phyloP scores from a whole-genome alignment of 1,140 invertebrate genomes.

The Oncopodura yosiiana region DNA sequence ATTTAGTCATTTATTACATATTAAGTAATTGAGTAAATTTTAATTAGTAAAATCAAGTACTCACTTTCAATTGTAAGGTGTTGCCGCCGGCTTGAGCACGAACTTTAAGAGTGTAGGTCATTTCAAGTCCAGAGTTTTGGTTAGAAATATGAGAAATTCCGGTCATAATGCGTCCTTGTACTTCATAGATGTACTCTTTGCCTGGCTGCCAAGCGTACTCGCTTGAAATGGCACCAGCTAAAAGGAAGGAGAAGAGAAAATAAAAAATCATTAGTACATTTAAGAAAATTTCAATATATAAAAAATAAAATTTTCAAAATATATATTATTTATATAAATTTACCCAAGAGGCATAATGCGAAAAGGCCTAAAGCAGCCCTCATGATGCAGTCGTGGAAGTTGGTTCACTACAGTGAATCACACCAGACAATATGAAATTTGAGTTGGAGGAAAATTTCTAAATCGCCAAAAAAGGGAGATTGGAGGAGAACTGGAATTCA shows the following conservation, averaged over 20 bases:
- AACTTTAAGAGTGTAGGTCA: constrained; percentile 17
- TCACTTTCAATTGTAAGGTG: constrained; percentile 20
- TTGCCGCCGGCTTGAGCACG: neutral
- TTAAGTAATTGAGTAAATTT: no score
- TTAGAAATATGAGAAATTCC: constrained; percentile 18
- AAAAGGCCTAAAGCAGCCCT: constrained; percentile 26
- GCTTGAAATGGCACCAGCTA: constrained; percentile 25
- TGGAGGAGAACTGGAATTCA: neutral
- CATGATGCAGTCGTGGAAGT: constrained; percentile 15
- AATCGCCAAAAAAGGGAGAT: neutral
- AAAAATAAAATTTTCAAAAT: neutral
- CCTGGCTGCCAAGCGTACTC: constrained; percentile 22
- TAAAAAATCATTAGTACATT: neutral
- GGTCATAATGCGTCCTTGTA: constrained; percentile 23
- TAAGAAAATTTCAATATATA: neutral
- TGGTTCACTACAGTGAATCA: no score
- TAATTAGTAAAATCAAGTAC: neutral
- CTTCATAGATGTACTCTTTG: constrained; percentile 19
- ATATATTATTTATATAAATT: constrained; percentile 1
- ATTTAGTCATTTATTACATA: no score
- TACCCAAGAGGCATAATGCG: constrained; percentile 31
- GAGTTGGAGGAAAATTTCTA: neutral
- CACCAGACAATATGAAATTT: no score
- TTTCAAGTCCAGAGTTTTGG: constrained; percentile 26
- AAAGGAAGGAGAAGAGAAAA: constrained; percentile 14